Evolutionary conservation across 2,888 invertebrate species (phyloP).

Genomic region (Bugulina stolonifera): DNA sequence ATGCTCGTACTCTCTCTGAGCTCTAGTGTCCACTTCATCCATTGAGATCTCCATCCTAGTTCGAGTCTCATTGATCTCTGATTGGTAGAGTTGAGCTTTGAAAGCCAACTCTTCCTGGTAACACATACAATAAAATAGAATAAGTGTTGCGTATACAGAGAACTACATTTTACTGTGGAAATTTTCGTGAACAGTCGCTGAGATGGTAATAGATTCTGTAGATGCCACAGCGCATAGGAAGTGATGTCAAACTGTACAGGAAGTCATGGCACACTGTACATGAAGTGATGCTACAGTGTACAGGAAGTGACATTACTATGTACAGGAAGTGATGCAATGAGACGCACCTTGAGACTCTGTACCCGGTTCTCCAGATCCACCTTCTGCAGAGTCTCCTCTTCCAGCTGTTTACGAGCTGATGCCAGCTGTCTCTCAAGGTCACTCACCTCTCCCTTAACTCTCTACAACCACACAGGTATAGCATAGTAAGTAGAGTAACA

Average conservation of each 20-base stretch:
- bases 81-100: slow-evolving; percentile 61
- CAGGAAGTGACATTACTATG: too few relatives aligned
- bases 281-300: too few relatives aligned
- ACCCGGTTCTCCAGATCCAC: slow-evolving; percentile 82
- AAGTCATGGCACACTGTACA: too few relatives aligned
- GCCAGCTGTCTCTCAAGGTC: slow-evolving; percentile 71
- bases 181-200: too few relatives aligned
- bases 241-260: too few relatives aligned
- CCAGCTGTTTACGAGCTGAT: slow-evolving; percentile 78
- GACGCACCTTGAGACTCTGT: slow-evolving; percentile 66
- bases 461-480: not conserved
- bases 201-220: too few relatives aligned
- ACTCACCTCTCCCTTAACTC: slow-evolving; percentile 64
- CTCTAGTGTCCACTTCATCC: slow-evolving; percentile 85
- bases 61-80: slow-evolving; percentile 78
- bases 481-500: too few relatives aligned
- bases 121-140: not conserved
- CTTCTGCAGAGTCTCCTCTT: slow-evolving; percentile 85
- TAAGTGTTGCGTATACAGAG: too few relatives aligned
- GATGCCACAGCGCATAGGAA: too few relatives aligned
- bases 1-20: slow-evolving; percentile 89
- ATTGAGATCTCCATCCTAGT: slow-evolving; percentile 83
- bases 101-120: slow-evolving; percentile 75
- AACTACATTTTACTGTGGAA: too few relatives aligned
- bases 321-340: too few relatives aligned